phyloP scores from a whole-genome alignment of 2,113 vertebrate genomes.

The Trichomycterus rosablanca region DNA sequence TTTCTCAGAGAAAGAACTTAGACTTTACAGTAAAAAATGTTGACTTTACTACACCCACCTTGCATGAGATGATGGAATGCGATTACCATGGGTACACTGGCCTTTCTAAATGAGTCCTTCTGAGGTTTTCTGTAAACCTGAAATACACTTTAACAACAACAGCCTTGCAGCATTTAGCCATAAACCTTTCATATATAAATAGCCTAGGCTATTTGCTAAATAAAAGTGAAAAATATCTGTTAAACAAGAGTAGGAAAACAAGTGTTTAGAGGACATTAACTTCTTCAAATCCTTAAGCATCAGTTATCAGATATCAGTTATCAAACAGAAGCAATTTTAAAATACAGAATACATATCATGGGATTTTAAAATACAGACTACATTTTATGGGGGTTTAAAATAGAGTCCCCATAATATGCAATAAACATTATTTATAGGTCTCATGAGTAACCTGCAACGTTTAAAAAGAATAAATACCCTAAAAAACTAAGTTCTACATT shows the following conservation, averaged over 20 bases:
- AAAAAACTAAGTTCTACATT: too few relatives aligned
- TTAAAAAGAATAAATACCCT: too few relatives aligned
- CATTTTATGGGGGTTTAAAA: too few relatives aligned
- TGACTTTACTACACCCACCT: slow-evolving; percentile 47
- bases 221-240: slow-evolving; percentile 54
- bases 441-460: too few relatives aligned
- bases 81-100: slow-evolving; percentile 58
- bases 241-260: slow-evolving; percentile 32
- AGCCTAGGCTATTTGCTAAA: slow-evolving; percentile 26
- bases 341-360: too few relatives aligned
- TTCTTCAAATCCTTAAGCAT: neutral
- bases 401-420: too few relatives aligned
- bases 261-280: neutral
- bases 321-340: neutral
- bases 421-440: too few relatives aligned
- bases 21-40: slow-evolving; percentile 37
- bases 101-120: slow-evolving; percentile 48
- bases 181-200: slow-evolving; percentile 42
- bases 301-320: too few relatives aligned
- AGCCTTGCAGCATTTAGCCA: slow-evolving; percentile 53
- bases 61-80: slow-evolving; percentile 48
- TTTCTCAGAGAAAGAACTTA: slow-evolving; percentile 14
- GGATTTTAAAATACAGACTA: too few relatives aligned
- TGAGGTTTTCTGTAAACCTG: slow-evolving; percentile 60
- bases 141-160: slow-evolving; percentile 64